Percentiles rank a stretch among this genome's conserved stretches.
These are phyloP conservation scores for Atta texana DNA, from an alignment of 1,140 invertebrate genomes.

Conservation along the genomic window DNA sequence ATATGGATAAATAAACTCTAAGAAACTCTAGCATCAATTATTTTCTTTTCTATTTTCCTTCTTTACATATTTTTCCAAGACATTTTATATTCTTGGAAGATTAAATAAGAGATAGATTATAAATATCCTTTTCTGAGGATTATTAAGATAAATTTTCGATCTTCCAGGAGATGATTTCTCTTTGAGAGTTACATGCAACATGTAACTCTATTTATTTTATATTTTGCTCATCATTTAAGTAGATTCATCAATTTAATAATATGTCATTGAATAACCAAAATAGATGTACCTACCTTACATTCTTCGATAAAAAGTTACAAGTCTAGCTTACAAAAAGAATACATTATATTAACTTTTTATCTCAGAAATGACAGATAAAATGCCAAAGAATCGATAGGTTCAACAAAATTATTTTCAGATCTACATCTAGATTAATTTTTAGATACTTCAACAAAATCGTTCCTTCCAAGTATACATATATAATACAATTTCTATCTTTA, in stretches of 20 bases:
- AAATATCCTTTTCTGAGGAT: neutral
- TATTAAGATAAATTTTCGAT: neutral
- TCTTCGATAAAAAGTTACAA: neutral
- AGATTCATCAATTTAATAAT: neutral
- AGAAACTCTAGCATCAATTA: neutral
- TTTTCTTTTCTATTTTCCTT: neutral
- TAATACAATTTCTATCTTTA: neutral
- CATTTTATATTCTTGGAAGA: neutral
- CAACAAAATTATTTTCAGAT: no score
- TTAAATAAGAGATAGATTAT: neutral
- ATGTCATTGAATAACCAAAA: neutral
- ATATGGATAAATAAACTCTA: neutral
- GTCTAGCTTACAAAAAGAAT: neutral
- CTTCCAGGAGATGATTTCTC: neutral
- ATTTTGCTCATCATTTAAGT: no score
- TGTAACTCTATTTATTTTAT: neutral
- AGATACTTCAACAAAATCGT: no score
- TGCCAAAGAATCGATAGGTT: no score
- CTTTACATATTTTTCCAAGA: neutral
- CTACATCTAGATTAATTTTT: no score
- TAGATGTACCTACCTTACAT: neutral
- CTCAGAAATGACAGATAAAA: no score
- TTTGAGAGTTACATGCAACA: neutral
- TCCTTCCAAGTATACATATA: neutral
- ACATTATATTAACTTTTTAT: neutral